Conservation (phyloP, 2,888 invertebrate species). For the Atethmia centrago region DNA sequence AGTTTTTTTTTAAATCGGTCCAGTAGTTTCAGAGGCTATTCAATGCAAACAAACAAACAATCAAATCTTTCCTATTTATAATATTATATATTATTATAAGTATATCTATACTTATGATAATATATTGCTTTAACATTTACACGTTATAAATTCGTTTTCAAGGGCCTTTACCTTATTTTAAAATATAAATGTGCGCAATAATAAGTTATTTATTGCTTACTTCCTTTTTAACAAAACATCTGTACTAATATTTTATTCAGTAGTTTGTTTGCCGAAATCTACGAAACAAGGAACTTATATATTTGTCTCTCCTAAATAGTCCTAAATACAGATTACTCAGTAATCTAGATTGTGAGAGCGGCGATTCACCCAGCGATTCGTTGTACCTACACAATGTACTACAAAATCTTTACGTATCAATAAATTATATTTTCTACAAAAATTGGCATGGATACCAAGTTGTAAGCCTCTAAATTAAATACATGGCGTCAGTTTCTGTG, state of each 20-base stretch:
- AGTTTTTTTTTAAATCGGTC: too few relatives aligned
- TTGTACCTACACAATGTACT: too few relatives aligned
- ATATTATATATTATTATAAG: too few relatives aligned
- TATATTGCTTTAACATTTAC: background rate
- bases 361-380: too few relatives aligned
- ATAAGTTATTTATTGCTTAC: background rate
- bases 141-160: conserved; percentile 29
- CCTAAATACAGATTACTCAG: too few relatives aligned
- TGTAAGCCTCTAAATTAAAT: conserved; percentile 14
- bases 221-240: conserved; percentile 11
- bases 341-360: too few relatives aligned
- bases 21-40: too few relatives aligned
- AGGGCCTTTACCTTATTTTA: conserved; percentile 16
- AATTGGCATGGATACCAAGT: conserved; percentile 24
- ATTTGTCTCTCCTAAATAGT: too few relatives aligned
- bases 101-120: too few relatives aligned
- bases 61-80: too few relatives aligned
- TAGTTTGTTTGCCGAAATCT: conserved; percentile 2
- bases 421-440: conserved; percentile 7
- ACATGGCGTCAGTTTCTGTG: conserved; percentile 17
- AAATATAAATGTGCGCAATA: conserved; percentile 1
- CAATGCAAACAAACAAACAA: too few relatives aligned
- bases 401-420: too few relatives aligned
- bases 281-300: conserved; percentile 7
- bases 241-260: background rate